Conservation (phyloP, 2,797 vertebrate species). For the Meda fulgida region DNA sequence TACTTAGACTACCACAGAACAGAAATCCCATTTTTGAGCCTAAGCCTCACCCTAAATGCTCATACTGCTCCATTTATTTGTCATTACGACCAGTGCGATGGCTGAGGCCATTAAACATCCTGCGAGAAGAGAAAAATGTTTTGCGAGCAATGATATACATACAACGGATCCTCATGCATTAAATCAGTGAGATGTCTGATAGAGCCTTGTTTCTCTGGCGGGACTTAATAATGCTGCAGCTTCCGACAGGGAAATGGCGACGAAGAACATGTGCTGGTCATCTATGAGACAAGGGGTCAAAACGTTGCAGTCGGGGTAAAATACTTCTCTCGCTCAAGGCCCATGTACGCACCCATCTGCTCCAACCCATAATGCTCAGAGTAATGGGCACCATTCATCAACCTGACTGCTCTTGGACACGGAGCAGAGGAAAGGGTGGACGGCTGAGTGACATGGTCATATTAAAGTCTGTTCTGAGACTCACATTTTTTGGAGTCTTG, state of each 20-base stretch:
- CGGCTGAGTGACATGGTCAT: constrained; percentile 57
- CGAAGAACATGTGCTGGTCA: constrained; percentile 6
- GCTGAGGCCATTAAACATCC: constrained; percentile 54
- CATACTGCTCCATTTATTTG: constrained; percentile 57
- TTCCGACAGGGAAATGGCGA: constrained; percentile 5
- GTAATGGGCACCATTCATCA: constrained; percentile 70
- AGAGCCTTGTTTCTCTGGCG: constrained; percentile 23
- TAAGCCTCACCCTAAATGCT: constrained; percentile 52
- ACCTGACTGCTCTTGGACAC: constrained; percentile 49
- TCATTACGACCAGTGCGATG: constrained; percentile 56
- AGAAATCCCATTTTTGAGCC: constrained; percentile 58
- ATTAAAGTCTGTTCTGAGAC: constrained; percentile 58
- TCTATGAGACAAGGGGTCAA: constrained; percentile 35
- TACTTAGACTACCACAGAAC: constrained; percentile 55
- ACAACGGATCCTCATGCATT: constrained; percentile 52
- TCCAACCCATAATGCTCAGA: constrained; percentile 58
- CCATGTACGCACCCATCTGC: constrained; percentile 33
- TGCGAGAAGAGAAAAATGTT: constrained; percentile 47
- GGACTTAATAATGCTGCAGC: constrained; percentile 16
- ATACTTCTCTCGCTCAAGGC: constrained; percentile 32
- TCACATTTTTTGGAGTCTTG: constrained; percentile 46
- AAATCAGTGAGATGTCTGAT: constrained; percentile 52
- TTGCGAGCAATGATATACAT: constrained; percentile 45
- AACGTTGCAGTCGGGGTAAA: neutral
- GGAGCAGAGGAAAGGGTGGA: constrained; percentile 55